Percentiles rank a stretch among this genome's conserved stretches.
Evolutionary conservation across 1,140 invertebrate species (phyloP).

Genomic region (Cephus cinctus): DNA sequence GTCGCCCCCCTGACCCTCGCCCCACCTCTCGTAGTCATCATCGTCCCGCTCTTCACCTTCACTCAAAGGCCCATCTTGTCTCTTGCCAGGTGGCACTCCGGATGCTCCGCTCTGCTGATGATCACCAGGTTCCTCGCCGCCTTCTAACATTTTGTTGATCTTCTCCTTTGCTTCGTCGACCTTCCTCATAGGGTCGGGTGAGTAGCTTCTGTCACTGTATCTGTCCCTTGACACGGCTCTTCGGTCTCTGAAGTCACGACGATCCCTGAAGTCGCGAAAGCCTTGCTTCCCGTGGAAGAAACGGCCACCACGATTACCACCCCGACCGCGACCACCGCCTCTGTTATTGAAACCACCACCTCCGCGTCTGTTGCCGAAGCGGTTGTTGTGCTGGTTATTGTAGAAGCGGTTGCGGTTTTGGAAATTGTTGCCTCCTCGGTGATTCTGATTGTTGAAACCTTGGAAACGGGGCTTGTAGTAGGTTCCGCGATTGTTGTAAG

Average conservation of each 20-base stretch:
- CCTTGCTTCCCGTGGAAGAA: constrained; percentile 61
- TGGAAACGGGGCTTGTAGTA: constrained; percentile 76
- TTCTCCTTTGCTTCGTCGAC: constrained; percentile 63
- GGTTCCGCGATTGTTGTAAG: constrained; percentile 68
- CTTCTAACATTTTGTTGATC: constrained; percentile 62
- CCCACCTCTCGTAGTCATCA: constrained; percentile 56
- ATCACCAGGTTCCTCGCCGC: constrained; percentile 50
- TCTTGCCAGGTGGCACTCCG: constrained; percentile 33
- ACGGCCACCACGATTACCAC: constrained; percentile 57
- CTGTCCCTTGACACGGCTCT: constrained; percentile 45
- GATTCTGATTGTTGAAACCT: constrained; percentile 54
- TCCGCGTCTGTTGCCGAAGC: constrained; percentile 53
- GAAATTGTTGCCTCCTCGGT: constrained; percentile 44
- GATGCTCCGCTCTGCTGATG: constrained; percentile 23
- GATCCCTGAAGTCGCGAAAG: constrained; percentile 66
- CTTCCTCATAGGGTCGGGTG: constrained; percentile 62
- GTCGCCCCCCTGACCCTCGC: constrained; percentile 33
- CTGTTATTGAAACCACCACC: constrained; percentile 33
- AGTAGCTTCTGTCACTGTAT: constrained; percentile 62
- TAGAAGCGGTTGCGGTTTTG: constrained; percentile 52
- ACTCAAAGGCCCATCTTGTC: constrained; percentile 67
- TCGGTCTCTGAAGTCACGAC: constrained; percentile 56
- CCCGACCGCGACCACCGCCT: constrained; percentile 47
- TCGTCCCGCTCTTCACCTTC: constrained; percentile 73
- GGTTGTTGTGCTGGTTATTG: constrained; percentile 47